phyloP scores from a whole-genome alignment of 2,113 vertebrate genomes.

The Smithornis capensis region DNA sequence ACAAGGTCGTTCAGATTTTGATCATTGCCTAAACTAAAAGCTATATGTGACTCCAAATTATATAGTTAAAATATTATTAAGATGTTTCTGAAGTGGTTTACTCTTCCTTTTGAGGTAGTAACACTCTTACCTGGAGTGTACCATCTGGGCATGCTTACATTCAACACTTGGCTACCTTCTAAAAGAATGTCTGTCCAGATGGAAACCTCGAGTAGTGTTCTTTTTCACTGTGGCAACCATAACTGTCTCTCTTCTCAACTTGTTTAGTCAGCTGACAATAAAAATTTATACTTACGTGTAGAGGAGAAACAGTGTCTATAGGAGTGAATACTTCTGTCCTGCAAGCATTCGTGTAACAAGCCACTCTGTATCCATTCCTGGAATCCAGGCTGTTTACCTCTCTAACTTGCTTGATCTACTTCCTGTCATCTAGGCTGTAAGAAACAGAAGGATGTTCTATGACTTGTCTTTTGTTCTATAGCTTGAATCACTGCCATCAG shows the following conservation, averaged over 20 bases:
- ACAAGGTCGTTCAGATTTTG: conserved; percentile 67
- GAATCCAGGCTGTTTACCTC: conserved; percentile 34
- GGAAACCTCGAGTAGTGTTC: background rate
- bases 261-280: background rate
- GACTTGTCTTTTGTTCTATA: conserved; percentile 59
- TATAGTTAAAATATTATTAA: conserved; percentile 17
- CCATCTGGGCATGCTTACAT: background rate
- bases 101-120: background rate
- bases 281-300: background rate
- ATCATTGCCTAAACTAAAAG: conserved; percentile 66
- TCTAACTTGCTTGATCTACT: conserved; percentile 22
- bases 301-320: background rate
- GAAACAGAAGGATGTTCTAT: conserved; percentile 30
- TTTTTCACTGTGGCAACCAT: background rate
- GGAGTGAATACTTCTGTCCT: background rate
- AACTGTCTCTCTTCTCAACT: background rate
- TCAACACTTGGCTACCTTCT: background rate
- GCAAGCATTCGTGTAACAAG: background rate
- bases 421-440: background rate
- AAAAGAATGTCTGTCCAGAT: background rate
- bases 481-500: conserved; percentile 60
- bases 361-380: background rate
- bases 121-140: background rate
- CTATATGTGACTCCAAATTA: conserved; percentile 23
- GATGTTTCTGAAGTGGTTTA: conserved; percentile 31